Evolutionary conservation across 1,140 invertebrate genomes (phyloP).

Genomic region (Zophobas atratus): DNA sequence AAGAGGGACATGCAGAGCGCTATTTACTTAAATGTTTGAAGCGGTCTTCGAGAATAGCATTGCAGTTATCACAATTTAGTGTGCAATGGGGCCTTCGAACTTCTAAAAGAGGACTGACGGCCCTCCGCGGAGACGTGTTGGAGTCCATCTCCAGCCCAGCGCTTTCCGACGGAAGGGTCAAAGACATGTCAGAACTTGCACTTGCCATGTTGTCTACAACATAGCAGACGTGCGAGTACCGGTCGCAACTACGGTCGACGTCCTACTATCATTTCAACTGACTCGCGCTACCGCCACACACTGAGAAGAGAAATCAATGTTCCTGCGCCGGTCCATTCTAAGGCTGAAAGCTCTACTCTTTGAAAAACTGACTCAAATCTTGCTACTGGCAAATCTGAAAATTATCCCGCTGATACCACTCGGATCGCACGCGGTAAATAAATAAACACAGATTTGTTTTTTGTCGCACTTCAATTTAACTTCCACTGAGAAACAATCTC

Average conservation of each 20-base stretch:
- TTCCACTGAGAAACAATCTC: no score
- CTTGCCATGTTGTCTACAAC: slow-evolving; percentile 50
- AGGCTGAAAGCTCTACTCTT: slow-evolving; percentile 37
- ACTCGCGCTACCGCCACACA: slow-evolving; percentile 29
- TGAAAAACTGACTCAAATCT: slow-evolving; percentile 29
- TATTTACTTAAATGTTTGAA: slow-evolving; percentile 76
- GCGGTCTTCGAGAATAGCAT: slow-evolving; percentile 76
- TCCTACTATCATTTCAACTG: slow-evolving; percentile 43
- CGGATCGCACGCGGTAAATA: not conserved
- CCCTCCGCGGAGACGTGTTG: slow-evolving; percentile 74
- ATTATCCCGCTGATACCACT: slow-evolving; percentile 2
- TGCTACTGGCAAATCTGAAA: slow-evolving; percentile 23
- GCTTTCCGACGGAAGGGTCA: slow-evolving; percentile 68
- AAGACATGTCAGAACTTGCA: slow-evolving; percentile 66
- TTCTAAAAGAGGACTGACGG: slow-evolving; percentile 79
- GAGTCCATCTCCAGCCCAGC: slow-evolving; percentile 65
- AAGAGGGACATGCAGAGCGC: slow-evolving; percentile 21
- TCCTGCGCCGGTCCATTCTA: slow-evolving; percentile 54
- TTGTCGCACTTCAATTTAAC: not conserved
- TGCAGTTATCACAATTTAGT: slow-evolving; percentile 80
- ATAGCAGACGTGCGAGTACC: slow-evolving; percentile 47
- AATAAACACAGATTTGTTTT: not conserved
- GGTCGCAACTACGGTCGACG: slow-evolving; percentile 36
- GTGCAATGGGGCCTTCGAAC: slow-evolving; percentile 80
- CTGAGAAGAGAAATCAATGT: slow-evolving; percentile 64